Evolutionary conservation across 2,113 vertebrate genomes (phyloP).

Genomic region (Ammodytes marinus): DNA sequence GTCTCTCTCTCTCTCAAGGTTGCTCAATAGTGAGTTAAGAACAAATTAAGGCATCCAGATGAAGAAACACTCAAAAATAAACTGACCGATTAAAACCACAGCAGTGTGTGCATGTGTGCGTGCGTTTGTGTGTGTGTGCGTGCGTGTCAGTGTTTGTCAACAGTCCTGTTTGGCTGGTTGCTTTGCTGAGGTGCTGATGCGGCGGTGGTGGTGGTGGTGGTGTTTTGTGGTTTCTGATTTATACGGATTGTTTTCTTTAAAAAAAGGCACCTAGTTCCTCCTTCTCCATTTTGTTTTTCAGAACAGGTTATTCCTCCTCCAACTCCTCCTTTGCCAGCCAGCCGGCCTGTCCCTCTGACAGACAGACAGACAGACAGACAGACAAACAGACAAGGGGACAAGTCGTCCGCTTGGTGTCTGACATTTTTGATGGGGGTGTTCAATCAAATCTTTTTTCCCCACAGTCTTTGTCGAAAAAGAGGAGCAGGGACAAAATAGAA

Average conservation of each 20-base stretch:
- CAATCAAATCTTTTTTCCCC: constrained; percentile 7
- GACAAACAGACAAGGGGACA: constrained; percentile 49
- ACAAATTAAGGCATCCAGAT: constrained; percentile 80
- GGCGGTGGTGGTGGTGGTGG: constrained; percentile 27
- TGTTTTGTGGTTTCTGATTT: constrained; percentile 54
- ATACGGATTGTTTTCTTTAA: constrained; percentile 27
- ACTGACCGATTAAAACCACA: constrained; percentile 34
- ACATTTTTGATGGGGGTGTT: neutral
- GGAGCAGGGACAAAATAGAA: constrained; percentile 15
- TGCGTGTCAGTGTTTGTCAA: constrained; percentile 35
- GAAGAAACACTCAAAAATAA: constrained; percentile 55
- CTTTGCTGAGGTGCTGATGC: constrained; percentile 67
- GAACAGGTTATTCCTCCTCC: constrained; percentile 12
- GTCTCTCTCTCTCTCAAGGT: constrained; percentile 21
- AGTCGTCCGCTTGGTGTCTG: constrained; percentile 63
- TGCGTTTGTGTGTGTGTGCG: constrained; percentile 26
- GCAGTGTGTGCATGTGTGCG: constrained; percentile 17
- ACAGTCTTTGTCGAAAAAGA: constrained; percentile 5
- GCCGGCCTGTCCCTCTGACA: neutral
- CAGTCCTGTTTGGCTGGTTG: constrained; percentile 70
- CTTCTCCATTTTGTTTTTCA: constrained; percentile 47
- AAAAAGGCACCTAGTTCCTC: constrained; percentile 78
- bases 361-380: neutral
- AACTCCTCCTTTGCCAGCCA: neutral
- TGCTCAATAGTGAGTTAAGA: constrained; percentile 46